These are phyloP conservation scores for Cenopis cana DNA, from an alignment of 2,888 invertebrate species.

Conservation along the genomic window DNA sequence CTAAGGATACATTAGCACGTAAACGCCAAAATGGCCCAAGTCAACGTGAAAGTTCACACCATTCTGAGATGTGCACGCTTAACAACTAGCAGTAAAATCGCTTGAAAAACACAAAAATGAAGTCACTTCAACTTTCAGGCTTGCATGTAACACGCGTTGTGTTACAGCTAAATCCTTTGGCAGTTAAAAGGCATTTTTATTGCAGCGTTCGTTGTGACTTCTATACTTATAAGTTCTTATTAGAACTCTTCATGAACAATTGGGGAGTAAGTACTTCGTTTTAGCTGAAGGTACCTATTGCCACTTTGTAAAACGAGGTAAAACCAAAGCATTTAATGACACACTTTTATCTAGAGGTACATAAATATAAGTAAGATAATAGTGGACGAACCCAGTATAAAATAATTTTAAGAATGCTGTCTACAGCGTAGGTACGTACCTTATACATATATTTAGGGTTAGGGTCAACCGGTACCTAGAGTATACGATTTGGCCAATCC, in stretches of 20 bases:
- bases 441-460: too few species aligned
- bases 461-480: too few species aligned
- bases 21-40: neutral
- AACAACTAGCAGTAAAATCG: neutral
- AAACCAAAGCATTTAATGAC: too few species aligned
- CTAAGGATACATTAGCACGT: conserved; percentile 2
- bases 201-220: neutral
- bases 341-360: too few species aligned
- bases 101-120: neutral
- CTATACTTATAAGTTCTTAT: neutral
- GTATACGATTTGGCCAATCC: too few species aligned
- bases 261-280: too few species aligned
- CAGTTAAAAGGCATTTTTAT: neutral
- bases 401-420: too few species aligned
- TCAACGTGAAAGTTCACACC: neutral
- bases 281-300: too few species aligned
- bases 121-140: neutral
- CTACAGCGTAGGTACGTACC: too few species aligned
- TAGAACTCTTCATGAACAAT: neutral
- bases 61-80: neutral
- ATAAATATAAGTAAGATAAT: too few species aligned
- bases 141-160: neutral
- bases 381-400: too few species aligned
- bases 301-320: too few species aligned
- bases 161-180: neutral